Conservation (phyloP, 2,797 vertebrate species). For the Clamator glandarius region DNA sequence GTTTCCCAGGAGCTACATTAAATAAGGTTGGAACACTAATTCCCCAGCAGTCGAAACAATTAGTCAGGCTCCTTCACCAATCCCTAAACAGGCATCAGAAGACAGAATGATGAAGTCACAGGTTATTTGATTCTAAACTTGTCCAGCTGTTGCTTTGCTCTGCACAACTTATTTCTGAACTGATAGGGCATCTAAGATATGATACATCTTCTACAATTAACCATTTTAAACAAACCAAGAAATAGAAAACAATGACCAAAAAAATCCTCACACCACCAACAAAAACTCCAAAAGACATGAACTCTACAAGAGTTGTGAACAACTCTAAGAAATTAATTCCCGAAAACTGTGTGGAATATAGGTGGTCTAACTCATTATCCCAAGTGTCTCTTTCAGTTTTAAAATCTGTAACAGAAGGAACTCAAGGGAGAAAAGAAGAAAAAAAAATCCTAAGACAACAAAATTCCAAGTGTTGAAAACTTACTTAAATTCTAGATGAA, state of each 20-base stretch:
- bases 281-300: not conserved
- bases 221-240: not conserved
- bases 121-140: not conserved
- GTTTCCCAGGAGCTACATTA: not conserved
- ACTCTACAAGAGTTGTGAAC: not conserved
- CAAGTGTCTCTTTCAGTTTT: not conserved
- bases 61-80: not conserved
- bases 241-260: not conserved
- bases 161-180: not conserved
- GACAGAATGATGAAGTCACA: not conserved
- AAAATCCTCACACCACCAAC: not conserved
- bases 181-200: not conserved
- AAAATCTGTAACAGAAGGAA: not conserved
- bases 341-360: not conserved
- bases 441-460: not conserved
- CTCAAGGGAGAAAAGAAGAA: not conserved
- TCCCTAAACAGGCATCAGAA: not conserved
- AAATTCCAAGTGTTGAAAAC: not conserved
- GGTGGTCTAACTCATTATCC: not conserved
- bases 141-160: not conserved
- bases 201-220: not conserved
- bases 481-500: slow-evolving; percentile 24
- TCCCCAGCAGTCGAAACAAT: not conserved
- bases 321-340: not conserved
- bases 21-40: not conserved